phyloP scores from a whole-genome alignment of 2,797 vertebrate species.

The Harpagifer antarcticus region DNA sequence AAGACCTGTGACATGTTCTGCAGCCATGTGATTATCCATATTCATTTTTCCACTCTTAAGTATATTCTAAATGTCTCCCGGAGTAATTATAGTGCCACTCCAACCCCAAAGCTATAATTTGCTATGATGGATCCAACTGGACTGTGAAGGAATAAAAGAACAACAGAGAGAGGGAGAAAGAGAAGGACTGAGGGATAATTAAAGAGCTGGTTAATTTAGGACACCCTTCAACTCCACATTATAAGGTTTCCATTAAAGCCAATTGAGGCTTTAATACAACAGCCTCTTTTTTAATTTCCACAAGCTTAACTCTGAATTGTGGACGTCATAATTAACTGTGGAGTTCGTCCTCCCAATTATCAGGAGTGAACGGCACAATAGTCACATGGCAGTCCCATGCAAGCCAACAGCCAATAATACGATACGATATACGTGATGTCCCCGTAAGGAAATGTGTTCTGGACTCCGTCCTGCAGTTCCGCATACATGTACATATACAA shows the following conservation, averaged over 20 bases:
- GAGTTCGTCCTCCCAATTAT: slow-evolving; percentile 38
- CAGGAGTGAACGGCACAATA: slow-evolving; percentile 18
- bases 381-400: slow-evolving; percentile 27
- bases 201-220: slow-evolving; percentile 36
- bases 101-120: slow-evolving; percentile 48
- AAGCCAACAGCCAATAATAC: slow-evolving; percentile 32
- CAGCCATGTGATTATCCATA: slow-evolving; percentile 34
- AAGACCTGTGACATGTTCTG: slow-evolving; percentile 14
- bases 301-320: slow-evolving; percentile 28
- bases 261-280: slow-evolving; percentile 11
- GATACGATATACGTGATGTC: no score
- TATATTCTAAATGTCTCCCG: slow-evolving; percentile 23
- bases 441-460: no score
- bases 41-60: slow-evolving; percentile 33
- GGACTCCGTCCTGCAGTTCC: no score
- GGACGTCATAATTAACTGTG: slow-evolving; percentile 44
- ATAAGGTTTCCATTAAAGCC: slow-evolving; percentile 17
- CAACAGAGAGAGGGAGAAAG: not conserved
- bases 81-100: slow-evolving; percentile 52
- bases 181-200: slow-evolving; percentile 3
- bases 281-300: slow-evolving; percentile 4
- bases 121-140: slow-evolving; percentile 26
- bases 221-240: slow-evolving; percentile 15
- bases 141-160: slow-evolving; percentile 16
- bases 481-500: no score